Evolutionary conservation across 2,888 invertebrate genomes (phyloP), one percentile per base, ranked within the genome.

Genomic region (Habroteleia sp.): DNA sequence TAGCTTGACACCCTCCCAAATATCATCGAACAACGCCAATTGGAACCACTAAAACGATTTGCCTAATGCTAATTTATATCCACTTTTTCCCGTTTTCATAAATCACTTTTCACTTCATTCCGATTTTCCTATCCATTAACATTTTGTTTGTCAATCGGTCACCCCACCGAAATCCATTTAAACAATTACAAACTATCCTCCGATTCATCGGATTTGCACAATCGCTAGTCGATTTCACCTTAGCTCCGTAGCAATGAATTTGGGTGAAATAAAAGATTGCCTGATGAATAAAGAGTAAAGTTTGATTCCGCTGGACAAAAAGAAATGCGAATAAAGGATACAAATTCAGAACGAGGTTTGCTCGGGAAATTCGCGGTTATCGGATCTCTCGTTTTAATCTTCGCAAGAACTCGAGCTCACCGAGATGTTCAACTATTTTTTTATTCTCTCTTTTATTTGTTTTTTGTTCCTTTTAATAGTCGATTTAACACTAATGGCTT

Each of bases 331-430:
- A 74, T 50, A 58, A 50, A 60, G 39, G 66, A 52, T 54, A 71
- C 62, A 60, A 48, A 65, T 63, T 52, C 60, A 25, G 42, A 46
- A 68, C 48, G 39, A 58, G 44, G 39, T 66, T 54, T 27, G 41
- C 41, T 20, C 29, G 48, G 27, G 16, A 29, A 60, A 54, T 58
- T 44, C 62, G 65, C 44, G 62, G 74, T 74, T 74, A 68, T 74
- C 63, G 68, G 48, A 68, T 52, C 72, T 74, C 50, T 72, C 76
- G 74, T 77, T 80, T 78, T 80, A 78, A 80, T 80, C 80, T 77
- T 72, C 75, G 63, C 72, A 75, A 77, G 77, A 77, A 79, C 76
- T 74, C 69, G 54, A 17, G 41, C 60, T 63, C 74, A 46, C 66
- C 48, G 63, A 68, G 60, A 54, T 58, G n/a, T 5, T 60, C 39